Base-by-base conservation (phyloP, 1,140 invertebrate genomes). In the Steinernema khuongi region DNA sequence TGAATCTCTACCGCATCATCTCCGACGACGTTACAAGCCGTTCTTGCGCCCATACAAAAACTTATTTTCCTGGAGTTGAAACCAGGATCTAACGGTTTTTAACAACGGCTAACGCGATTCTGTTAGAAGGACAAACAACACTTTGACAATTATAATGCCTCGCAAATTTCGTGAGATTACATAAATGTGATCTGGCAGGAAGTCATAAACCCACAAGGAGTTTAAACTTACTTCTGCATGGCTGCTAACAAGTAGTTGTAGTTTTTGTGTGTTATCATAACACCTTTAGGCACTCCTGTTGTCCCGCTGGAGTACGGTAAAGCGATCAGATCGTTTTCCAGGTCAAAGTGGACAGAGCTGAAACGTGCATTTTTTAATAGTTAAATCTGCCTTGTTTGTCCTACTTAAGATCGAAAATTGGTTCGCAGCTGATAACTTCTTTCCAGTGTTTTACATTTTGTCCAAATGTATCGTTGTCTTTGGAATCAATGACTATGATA, bases 221-320 rank as follows among this genome's bases (percentile, higher is more conserved):
- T 17, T 36, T 68, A 31, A 71, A 75, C 33, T 43, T 85, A 36
- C 75, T 86, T 81, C 68, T 85, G 77, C 19, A 86, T 73, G 0
- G 87, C 72, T 86, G 91, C 90, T 26, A 86, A 81, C 60, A 92
- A 87, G 1, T 86, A 77, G 1, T 86, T 80, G 31, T 86, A 85
- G 80, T 87, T 87, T 70, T 86, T 83, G 78, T 88, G 87, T 76
- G 84, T 86, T 7, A 87, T 77, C 87, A 88, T 88, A 11, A 87
- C 87, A 43, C 86, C 87, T 77, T 88, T 88, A 4, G 87, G 87
- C 77, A 85, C 84, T 31, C 87, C 87, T 70, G 87, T 88, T 0
- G 87, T 87, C n/a, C 87, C 87, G 72, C 77, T 79, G 1, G 77
- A 78, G 60, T 78, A 78, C 17, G 77, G 77, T 18, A 78, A 69